Conservation (phyloP, 1,140 invertebrate species). For the Chymomyza costata region DNA sequence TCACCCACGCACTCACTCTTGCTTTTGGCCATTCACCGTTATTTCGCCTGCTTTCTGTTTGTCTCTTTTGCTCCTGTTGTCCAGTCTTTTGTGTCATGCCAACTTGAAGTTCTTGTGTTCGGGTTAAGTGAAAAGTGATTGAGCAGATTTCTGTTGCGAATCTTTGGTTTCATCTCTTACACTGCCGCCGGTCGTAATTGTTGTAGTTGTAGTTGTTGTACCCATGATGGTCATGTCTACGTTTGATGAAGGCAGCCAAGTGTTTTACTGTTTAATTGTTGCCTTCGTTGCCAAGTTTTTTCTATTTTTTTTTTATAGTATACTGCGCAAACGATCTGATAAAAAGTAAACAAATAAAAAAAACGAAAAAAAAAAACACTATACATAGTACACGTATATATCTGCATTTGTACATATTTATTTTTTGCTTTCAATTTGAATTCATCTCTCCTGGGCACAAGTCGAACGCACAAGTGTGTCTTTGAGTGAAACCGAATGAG, state of each 20-base stretch:
- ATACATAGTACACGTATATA: too few relatives aligned
- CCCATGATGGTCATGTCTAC: slow-evolving; percentile 13
- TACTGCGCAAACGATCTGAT: slow-evolving; percentile 24
- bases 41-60: slow-evolving; percentile 7
- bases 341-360: slow-evolving; percentile 23
- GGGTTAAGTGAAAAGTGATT: slow-evolving; percentile 72
- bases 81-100: slow-evolving; percentile 18
- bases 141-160: slow-evolving; percentile 70
- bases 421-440: too few relatives aligned
- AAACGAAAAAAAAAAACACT: slow-evolving; percentile 13
- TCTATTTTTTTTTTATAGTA: slow-evolving; percentile 7
- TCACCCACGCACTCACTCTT: not conserved
- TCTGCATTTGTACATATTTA: too few relatives aligned
- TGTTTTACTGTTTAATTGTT: slow-evolving; percentile 58
- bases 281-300: slow-evolving; percentile 33
- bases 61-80: not conserved
- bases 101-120: slow-evolving; percentile 70
- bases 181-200: slow-evolving; percentile 9
- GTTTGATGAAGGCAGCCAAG: slow-evolving; percentile 42
- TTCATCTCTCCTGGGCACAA: too few relatives aligned
- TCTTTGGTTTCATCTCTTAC: slow-evolving; percentile 50
- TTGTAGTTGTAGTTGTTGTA: slow-evolving; percentile 17
- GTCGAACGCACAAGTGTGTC: too few relatives aligned
- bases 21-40: slow-evolving; percentile 18
- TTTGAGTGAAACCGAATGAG: too few relatives aligned